Base-by-base conservation (phyloP, 2,888 invertebrate species). In the Leptopterna dolabrata region DNA sequence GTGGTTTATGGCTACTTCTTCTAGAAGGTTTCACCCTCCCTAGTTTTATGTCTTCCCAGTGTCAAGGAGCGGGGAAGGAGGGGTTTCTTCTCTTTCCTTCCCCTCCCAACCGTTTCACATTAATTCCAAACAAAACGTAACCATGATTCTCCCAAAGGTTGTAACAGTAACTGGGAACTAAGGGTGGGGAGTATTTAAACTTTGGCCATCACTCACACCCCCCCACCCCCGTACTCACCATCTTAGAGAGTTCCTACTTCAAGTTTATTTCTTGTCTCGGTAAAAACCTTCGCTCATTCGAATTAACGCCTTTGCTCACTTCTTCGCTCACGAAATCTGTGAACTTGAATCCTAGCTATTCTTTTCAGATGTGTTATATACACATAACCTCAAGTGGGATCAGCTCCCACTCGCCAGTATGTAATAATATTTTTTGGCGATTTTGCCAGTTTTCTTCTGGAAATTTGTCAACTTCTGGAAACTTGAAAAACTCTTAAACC, bases 1-100 rank as follows among this genome's bases (percentile, higher is more conserved):
- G 86, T 86, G 86, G 76, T 86, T 86, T 86, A 86, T 86, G 51
- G 78, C 86, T 86, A 86, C 76, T 86, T 86, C 86, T 86, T 80
- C 86, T 86, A 73, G 73, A 85, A 85, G 73, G 85, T 71, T 85
- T 85, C 73, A 41, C 51, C 36, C 73, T 36, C 36, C 36, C 36
- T 36, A 36, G 36, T 36, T 36, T 36, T 36, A 36, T 36, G 36
- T 36, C 73, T 24, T 24, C 85, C 73, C 43, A 19, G 36, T 29
- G 45, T 45, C 27, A 47, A 29, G 78, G 27, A 4, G 27, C 4
- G 14, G 24, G 43, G 27, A 29, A 45, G 78, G 45, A 45, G 78
- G 45, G 27, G 78, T 78, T 43, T 41, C 47, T 47, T 63, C 63
- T 13, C 27, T 27, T 27, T 63, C 27, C 36, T 14, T 30, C n/a